Conservation (phyloP, 2,113 vertebrate genomes). For the Malurus elegans region DNA sequence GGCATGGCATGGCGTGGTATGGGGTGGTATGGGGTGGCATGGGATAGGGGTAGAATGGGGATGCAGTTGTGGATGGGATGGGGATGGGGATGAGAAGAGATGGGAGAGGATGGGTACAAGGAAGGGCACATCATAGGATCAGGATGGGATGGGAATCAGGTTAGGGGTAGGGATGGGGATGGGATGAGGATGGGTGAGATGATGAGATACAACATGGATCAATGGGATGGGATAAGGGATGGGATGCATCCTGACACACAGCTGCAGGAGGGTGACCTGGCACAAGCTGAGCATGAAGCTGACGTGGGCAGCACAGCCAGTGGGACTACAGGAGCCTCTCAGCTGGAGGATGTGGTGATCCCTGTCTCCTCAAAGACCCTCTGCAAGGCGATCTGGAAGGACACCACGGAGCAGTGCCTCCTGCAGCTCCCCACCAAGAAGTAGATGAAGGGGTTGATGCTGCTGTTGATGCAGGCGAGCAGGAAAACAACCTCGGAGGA, state of each 20-base stretch:
- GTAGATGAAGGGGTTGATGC: conserved; percentile 35
- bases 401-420: neutral
- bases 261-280: neutral
- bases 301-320: accelerated
- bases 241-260: neutral
- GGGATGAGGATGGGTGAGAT: neutral
- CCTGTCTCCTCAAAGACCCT: conserved; percentile 8
- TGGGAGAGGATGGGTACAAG: too few relatives aligned
- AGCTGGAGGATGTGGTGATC: neutral
- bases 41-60: too few relatives aligned
- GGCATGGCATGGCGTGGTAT: neutral
- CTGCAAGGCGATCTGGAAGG: neutral
- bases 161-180: neutral
- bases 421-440: neutral
- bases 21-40: neutral
- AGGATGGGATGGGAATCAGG: neutral
- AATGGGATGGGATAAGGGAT: neutral
- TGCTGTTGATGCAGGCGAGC: conserved; percentile 24
- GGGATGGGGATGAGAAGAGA: too few relatives aligned
- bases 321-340: neutral
- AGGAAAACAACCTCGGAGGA: neutral
- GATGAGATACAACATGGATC: neutral
- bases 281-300: neutral
- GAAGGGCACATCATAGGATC: neutral
- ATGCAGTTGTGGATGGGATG: too few relatives aligned